These are phyloP conservation scores for Austrolebias charrua DNA, from an alignment of 2,797 vertebrate genomes.

Conservation along the genomic window DNA sequence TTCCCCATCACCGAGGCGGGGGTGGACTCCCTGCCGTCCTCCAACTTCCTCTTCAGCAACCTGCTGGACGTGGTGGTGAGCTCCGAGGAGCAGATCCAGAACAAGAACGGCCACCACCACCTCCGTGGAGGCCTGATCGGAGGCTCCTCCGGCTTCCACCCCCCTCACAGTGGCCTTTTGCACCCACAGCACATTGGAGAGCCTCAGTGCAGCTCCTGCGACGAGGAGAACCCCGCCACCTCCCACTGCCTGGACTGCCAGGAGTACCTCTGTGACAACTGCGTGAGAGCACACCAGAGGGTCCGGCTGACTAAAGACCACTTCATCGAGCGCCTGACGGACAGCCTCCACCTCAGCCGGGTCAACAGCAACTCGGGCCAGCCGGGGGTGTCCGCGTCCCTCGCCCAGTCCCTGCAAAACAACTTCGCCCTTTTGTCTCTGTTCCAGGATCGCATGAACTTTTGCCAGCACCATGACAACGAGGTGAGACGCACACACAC, in stretches of 20 bases:
- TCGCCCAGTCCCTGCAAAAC: constrained; percentile 78
- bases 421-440: constrained; percentile 87
- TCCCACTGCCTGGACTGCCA: constrained; percentile 94
- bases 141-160: constrained; percentile 62
- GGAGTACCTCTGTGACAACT: constrained; percentile 93
- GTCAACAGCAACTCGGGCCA: constrained; percentile 59
- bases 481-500: constrained; percentile 79
- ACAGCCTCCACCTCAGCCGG: constrained; percentile 64
- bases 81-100: constrained; percentile 84
- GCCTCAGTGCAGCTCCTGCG: constrained; percentile 89
- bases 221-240: constrained; percentile 88
- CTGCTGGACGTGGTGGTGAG: constrained; percentile 90
- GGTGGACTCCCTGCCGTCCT: constrained; percentile 90
- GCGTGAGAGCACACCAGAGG: constrained; percentile 90
- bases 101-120: constrained; percentile 76
- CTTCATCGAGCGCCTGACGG: constrained; percentile 88
- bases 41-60: constrained; percentile 92
- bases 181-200: constrained; percentile 79
- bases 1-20: constrained; percentile 89
- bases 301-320: constrained; percentile 94
- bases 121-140: constrained; percentile 61
- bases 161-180: constrained; percentile 70
- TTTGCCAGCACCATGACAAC: constrained; percentile 89
- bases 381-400: constrained; percentile 59
- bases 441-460: constrained; percentile 87